Percentiles rank a stretch among this genome's conserved stretches.
Evolutionary conservation across 2,113 vertebrate species (phyloP).

Genomic region (Megaleporinus macrocephalus): DNA sequence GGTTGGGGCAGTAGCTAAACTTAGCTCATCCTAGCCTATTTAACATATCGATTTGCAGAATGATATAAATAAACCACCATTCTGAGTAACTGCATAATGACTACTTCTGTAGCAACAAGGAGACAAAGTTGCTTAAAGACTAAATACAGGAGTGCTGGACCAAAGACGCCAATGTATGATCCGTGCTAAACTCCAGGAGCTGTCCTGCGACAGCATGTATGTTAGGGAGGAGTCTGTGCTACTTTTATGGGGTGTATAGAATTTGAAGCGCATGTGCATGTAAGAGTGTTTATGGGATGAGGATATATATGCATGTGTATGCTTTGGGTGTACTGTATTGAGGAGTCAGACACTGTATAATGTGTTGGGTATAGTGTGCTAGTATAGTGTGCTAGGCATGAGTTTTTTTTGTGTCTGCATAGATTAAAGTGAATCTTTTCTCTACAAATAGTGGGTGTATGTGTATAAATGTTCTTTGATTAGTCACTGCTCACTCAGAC

Average conservation of each 20-base stretch:
- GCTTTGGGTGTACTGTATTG: background rate
- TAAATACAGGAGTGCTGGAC: background rate
- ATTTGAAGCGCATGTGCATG: background rate
- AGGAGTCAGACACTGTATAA: background rate
- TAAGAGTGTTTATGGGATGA: background rate
- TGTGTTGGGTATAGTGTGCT: background rate
- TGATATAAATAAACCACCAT: slow-evolving; percentile 64
- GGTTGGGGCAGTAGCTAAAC: slow-evolving; percentile 72
- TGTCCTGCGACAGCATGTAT: background rate
- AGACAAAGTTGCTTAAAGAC: slow-evolving; percentile 55
- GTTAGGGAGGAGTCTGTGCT: too few relatives aligned
- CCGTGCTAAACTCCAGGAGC: background rate
- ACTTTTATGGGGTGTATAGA: background rate
- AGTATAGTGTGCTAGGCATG: slow-evolving; percentile 14
- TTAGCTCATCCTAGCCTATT: slow-evolving; percentile 51
- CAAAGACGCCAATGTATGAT: background rate
- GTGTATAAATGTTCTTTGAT: background rate
- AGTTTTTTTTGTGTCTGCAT: background rate
- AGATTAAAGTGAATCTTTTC: slow-evolving; percentile 35
- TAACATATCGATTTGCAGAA: slow-evolving; percentile 53
- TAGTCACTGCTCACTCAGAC: slow-evolving; percentile 67
- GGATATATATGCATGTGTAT: background rate
- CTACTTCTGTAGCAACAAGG: slow-evolving; percentile 58
- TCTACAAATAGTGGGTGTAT: background rate
- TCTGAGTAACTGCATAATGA: slow-evolving; percentile 33